These are phyloP conservation scores for Apodemia mormo DNA, from an alignment of 2,888 invertebrate genomes.

Conservation along the genomic window DNA sequence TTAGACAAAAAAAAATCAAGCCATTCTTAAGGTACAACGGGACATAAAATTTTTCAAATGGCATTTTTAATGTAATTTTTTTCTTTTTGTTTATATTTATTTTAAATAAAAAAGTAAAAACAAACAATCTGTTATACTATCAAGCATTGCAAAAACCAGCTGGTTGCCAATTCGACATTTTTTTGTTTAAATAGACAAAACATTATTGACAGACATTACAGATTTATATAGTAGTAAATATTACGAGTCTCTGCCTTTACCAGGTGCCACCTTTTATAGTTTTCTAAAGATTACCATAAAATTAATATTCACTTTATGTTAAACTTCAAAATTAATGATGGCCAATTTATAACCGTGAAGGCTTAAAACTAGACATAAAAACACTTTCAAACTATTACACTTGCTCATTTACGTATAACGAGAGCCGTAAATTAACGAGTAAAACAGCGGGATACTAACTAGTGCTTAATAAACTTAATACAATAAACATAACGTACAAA, in stretches of 20 bases:
- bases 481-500: conserved; percentile 25
- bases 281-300: not conserved
- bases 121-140: no score
- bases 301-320: conserved; percentile 3
- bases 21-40: no score
- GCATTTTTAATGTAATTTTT: no score
- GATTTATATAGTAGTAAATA: not conserved
- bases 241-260: not conserved
- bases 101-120: no score
- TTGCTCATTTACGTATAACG: conserved; percentile 7
- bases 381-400: conserved; percentile 14
- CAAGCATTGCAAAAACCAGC: no score
- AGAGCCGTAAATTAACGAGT: conserved; percentile 5
- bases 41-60: no score
- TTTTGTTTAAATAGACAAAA: no score
- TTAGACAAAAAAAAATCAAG: no score
- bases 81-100: no score
- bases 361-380: conserved; percentile 12
- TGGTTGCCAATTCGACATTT: no score
- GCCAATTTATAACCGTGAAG: not conserved
- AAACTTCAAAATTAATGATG: conserved; percentile 15
- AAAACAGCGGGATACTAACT: conserved; percentile 23
- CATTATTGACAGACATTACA: no score
- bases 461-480: conserved; percentile 29
- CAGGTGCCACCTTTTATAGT: not conserved